These are phyloP conservation scores for Sitobion miscanthi DNA, from an alignment of 1,140 invertebrate species.

Conservation along the genomic window DNA sequence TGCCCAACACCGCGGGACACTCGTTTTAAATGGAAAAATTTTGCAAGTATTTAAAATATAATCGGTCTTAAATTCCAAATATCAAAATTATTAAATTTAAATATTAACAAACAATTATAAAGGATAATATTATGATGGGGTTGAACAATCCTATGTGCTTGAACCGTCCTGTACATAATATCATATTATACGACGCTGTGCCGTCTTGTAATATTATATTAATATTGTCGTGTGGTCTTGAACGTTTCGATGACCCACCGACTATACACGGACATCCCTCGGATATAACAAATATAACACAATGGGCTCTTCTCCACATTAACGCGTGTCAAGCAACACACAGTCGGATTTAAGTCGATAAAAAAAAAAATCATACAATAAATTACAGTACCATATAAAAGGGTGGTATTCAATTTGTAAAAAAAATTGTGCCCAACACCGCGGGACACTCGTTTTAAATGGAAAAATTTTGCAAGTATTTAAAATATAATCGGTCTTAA, in stretches of 20 bases:
- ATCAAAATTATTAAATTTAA: background rate
- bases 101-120: background rate
- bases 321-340: background rate
- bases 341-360: background rate
- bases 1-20: no score
- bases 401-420: no score
- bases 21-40: background rate
- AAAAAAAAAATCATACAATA: no score
- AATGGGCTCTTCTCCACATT: background rate
- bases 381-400: no score
- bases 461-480: no score
- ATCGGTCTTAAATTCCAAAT: background rate
- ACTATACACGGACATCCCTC: background rate
- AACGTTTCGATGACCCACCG: background rate
- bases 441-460: no score
- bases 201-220: background rate
- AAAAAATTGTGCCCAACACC: no score
- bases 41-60: background rate
- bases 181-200: background rate
- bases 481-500: no score
- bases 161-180: no score
- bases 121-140: background rate
- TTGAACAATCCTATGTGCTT: background rate
- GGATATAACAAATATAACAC: background rate
- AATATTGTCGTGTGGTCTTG: background rate